Conservation (phyloP, 2,113 vertebrate genomes). For the Hippocampus barbouri region DNA sequence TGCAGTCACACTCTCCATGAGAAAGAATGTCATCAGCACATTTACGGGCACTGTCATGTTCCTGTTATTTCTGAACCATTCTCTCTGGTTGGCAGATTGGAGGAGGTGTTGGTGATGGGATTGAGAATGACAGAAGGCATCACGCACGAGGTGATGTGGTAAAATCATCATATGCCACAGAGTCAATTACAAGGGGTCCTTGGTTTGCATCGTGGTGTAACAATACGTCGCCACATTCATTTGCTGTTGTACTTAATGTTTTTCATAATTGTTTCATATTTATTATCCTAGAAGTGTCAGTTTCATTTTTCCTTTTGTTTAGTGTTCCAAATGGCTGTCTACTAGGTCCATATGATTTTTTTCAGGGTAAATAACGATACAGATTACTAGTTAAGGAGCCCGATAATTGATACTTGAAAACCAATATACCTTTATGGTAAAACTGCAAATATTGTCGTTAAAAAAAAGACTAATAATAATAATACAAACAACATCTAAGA, state of each 20-base stretch:
- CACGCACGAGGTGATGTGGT: conserved; percentile 75
- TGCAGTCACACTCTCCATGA: conserved; percentile 35
- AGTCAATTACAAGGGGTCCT: not conserved
- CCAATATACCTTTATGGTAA: no score
- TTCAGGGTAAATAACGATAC: no score
- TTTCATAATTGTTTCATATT: no score
- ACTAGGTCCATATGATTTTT: no score
- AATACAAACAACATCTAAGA: no score
- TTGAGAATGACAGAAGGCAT: conserved; percentile 81
- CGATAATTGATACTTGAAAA: no score
- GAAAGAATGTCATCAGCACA: conserved; percentile 10
- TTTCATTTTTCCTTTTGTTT: no score
- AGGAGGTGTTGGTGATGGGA: conserved; percentile 87
- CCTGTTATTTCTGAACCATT: conserved; percentile 15
- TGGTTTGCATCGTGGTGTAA: not conserved
- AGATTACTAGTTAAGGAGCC: no score
- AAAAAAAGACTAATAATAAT: no score
- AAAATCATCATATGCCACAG: not conserved
- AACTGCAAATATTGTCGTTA: no score
- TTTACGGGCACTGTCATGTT: conserved; percentile 6
- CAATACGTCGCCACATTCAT: not conserved
- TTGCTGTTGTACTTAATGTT: not conserved
- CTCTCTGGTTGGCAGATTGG: conserved; percentile 72
- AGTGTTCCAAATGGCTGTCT: no score
- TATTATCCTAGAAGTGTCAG: no score